Evolutionary conservation across 2,888 invertebrate genomes (phyloP).

Genomic region (Eilema griseolum): DNA sequence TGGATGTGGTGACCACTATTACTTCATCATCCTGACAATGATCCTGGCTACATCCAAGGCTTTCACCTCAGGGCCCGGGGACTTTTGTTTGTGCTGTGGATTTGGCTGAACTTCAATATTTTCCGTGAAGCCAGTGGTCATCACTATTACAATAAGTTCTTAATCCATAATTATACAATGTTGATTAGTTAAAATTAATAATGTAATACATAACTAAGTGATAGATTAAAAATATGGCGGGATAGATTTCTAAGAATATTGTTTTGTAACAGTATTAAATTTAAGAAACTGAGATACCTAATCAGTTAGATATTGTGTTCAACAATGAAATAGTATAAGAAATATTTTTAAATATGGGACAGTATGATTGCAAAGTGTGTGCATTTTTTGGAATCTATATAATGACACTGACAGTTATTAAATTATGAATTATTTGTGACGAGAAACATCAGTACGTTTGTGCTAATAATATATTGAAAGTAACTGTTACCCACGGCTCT

Average conservation of each 20-base stretch:
- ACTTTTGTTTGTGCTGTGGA: too few species aligned
- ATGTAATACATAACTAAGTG: slow-evolving; percentile 47
- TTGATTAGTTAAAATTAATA: background rate
- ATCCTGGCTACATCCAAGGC: too few species aligned
- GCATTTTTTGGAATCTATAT: background rate
- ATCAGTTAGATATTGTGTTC: slow-evolving; percentile 51
- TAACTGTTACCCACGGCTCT: too few species aligned
- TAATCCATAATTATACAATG: background rate
- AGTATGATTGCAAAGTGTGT: background rate
- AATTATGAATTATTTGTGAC: background rate
- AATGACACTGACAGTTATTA: background rate
- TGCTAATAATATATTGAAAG: too few species aligned
- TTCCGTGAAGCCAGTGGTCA: too few species aligned
- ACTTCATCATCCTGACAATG: too few species aligned
- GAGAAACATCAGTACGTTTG: too few species aligned
- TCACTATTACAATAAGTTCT: background rate
- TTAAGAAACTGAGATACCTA: slow-evolving; percentile 53
- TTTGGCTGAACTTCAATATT: too few species aligned
- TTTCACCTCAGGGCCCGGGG: too few species aligned
- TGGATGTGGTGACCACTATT: background rate
- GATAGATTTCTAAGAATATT: slow-evolving; percentile 16
- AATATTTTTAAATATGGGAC: background rate
- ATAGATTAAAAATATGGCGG: slow-evolving; percentile 33
- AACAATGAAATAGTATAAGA: slow-evolving; percentile 31
- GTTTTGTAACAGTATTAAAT: slow-evolving; percentile 26